A percentile compares a stretch with the other conserved stretches of the same genome.
Evolutionary conservation across 2,888 invertebrate species (phyloP).

Genomic region (Cerceris ruficornis): DNA sequence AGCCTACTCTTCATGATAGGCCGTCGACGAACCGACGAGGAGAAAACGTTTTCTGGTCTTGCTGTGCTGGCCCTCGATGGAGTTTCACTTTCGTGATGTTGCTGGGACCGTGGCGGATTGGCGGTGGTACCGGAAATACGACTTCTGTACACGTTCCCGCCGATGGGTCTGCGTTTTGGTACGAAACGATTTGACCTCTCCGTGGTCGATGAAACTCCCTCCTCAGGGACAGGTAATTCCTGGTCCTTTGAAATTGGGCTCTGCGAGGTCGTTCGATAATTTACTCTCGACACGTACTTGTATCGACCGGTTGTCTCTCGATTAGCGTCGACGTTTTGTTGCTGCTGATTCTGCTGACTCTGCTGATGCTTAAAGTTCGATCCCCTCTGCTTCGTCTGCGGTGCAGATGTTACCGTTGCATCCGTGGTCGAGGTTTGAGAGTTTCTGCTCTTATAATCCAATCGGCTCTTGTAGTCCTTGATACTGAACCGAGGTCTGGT

Average conservation of each 20-base stretch:
- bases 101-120: slow-evolving; percentile 30
- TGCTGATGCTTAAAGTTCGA: slow-evolving; percentile 19
- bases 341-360: slow-evolving; percentile 23
- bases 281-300: slow-evolving; percentile 74
- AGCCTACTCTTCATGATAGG: slow-evolving; percentile 68
- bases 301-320: slow-evolving; percentile 72
- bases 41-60: slow-evolving; percentile 74
- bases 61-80: slow-evolving; percentile 63
- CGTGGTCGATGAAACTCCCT: slow-evolving; percentile 57
- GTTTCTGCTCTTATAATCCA: slow-evolving; percentile 81
- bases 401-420: slow-evolving; percentile 13
- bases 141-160: slow-evolving; percentile 72
- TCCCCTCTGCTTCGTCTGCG: slow-evolving; percentile 51
- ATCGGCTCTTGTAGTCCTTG: slow-evolving; percentile 88
- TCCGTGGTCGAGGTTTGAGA: slow-evolving; percentile 64
- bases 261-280: slow-evolving; percentile 70
- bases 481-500: slow-evolving; percentile 89
- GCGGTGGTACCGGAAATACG: slow-evolving; percentile 64
- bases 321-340: slow-evolving; percentile 27
- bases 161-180: slow-evolving; percentile 72
- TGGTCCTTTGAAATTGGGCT: slow-evolving; percentile 48
- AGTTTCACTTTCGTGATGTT: slow-evolving; percentile 32
- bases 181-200: slow-evolving; percentile 71
- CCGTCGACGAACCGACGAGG: slow-evolving; percentile 72
- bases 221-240: slow-evolving; percentile 24